Base-by-base conservation (phyloP, 2,797 vertebrate species). In the Mormyrops attenuatus region DNA sequence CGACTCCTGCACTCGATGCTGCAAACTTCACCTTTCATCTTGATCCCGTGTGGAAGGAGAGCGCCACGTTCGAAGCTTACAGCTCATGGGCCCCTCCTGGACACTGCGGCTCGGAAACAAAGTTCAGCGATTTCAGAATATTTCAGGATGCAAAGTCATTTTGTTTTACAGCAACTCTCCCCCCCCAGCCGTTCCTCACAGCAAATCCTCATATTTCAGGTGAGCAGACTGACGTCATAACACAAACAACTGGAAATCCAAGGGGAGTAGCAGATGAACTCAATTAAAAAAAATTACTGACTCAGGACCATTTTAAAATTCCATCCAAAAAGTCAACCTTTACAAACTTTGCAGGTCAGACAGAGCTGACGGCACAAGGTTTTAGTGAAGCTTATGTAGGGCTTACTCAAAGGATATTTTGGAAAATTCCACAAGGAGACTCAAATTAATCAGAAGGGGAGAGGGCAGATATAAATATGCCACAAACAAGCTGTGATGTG, bases 1-100 rank as follows among this genome's bases (percentile, higher is more conserved):
- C 17, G 2, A 57, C 13, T 38, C 66, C 63, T 69, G 9, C 26
- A 47, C 22, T 50, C 0, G 20, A 47, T 34, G 11, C 20, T 49
- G 41, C n/a, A 88, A 50, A 88, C 30, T 47, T 69, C 60, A 69
- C 34, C 88, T 88, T 80, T 88, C 47, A 88, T 88, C 88, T 77
- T 15, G 47, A 53, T 38, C 1, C 41, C 1, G 49, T 20, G 2
- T 15, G 8, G 50, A 69, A 17, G 60, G 5, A 34, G 8, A 88
- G 8, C 50, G 0, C 2, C 53, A 30, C 30, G 52, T 30, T 20
- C 5, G 22, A 6, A 22, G 4, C 63, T 30, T 34, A 69, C 1
- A 1, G 57, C 73, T n/a, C 50, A 49, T 44, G 34, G 34, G 30
- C 13, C 2, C 7, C n/a, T 50, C 22, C 63, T 5, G 2, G 5